phyloP scores from a whole-genome alignment of 2,113 vertebrate species.

The Paracanthobrama guichenoti region DNA sequence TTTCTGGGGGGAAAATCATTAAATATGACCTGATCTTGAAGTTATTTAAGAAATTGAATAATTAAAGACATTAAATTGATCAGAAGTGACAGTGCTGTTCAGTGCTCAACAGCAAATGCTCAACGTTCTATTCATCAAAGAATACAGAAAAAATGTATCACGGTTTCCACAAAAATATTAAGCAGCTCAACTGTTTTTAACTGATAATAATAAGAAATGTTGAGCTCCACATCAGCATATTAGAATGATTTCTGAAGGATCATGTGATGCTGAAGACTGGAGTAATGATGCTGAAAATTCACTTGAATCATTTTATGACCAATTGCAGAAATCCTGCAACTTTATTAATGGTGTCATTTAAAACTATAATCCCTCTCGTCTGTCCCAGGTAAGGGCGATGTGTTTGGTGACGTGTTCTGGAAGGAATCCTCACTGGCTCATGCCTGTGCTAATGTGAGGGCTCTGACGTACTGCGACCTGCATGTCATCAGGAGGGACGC shows the following conservation, averaged over 20 bases:
- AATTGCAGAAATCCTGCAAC: background rate
- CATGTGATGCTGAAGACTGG: background rate
- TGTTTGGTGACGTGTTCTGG: constrained; percentile 99
- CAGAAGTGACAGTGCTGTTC: too few relatives aligned
- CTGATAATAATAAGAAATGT: background rate
- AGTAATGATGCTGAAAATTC: too few relatives aligned
- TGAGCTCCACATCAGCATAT: background rate
- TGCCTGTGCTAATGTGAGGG: constrained; percentile 92
- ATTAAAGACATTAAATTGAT: too few relatives aligned
- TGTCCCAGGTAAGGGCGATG: constrained; percentile 91
- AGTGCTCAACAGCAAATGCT: too few relatives aligned
- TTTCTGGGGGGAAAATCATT: background rate
- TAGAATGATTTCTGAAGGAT: background rate
- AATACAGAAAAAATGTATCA: too few relatives aligned
- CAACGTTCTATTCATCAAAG: too few relatives aligned
- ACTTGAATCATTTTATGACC: background rate
- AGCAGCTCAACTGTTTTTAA: background rate
- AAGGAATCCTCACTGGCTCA: constrained; percentile 92
- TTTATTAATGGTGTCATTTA: background rate
- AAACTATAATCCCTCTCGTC: background rate
- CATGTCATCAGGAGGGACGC: constrained; percentile 94
- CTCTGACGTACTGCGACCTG: constrained; percentile 95
- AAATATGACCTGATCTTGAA: too few relatives aligned
- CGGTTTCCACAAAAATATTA: too few relatives aligned
- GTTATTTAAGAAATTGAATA: too few relatives aligned